These are phyloP conservation scores for Tor tambroides DNA, from an alignment of 2,113 vertebrate species.

Conservation along the genomic window DNA sequence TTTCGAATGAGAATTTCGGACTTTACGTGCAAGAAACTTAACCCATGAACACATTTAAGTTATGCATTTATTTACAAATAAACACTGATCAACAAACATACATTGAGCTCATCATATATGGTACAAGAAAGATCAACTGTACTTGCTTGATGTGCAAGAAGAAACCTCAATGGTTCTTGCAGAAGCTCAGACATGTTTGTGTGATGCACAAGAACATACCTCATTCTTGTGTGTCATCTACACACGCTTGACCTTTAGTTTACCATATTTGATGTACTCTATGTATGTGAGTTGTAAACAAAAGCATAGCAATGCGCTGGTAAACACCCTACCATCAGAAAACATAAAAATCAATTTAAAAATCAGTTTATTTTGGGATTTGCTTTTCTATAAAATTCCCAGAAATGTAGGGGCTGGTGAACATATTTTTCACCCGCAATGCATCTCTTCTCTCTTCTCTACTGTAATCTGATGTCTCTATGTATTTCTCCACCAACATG, in stretches of 20 bases:
- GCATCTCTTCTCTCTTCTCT: background rate
- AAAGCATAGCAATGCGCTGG: background rate
- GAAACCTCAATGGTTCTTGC: too few relatives aligned
- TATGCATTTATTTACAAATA: background rate
- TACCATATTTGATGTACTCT: background rate
- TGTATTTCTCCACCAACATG: conserved; percentile 34
- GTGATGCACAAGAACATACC: too few relatives aligned
- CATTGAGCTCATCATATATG: background rate
- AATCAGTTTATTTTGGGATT: too few relatives aligned
- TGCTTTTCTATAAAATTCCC: background rate
- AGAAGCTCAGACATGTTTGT: too few relatives aligned
- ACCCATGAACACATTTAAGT: background rate
- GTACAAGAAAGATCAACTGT: background rate
- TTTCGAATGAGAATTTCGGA: too few relatives aligned
- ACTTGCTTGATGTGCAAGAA: background rate
- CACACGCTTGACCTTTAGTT: background rate
- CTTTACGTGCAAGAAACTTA: too few relatives aligned
- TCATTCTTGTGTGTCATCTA: background rate
- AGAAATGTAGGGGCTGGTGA: background rate
- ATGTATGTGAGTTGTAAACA: background rate
- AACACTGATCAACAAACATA: background rate
- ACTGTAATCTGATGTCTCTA: conserved; percentile 22
- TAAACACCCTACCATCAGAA: background rate
- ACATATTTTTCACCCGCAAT: background rate
- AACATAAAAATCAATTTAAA: background rate